phyloP scores from a whole-genome alignment of 2,797 vertebrate species.

The Brachymystax lenok region DNA sequence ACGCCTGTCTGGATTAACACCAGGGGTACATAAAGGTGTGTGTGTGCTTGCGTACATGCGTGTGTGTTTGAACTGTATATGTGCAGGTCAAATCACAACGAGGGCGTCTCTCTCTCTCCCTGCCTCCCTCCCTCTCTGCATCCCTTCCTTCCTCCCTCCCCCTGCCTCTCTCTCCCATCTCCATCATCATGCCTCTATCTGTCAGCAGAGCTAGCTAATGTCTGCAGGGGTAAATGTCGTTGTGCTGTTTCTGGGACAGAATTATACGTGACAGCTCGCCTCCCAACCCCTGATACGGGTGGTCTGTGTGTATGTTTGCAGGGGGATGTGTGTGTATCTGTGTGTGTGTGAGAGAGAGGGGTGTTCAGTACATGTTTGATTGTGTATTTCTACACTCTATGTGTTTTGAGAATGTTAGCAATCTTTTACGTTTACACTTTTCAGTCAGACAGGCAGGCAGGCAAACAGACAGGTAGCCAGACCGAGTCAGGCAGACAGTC shows the following conservation, averaged over 20 bases:
- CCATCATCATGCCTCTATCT: background rate
- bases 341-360: background rate
- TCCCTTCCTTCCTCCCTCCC: too few species aligned
- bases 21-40: background rate
- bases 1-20: background rate
- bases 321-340: background rate
- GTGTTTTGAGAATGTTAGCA: background rate
- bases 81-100: slow-evolving; percentile 28
- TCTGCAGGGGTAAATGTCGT: slow-evolving; percentile 8
- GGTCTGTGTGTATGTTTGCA: background rate
- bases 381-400: background rate
- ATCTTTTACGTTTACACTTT: background rate
- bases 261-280: background rate
- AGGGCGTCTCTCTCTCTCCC: slow-evolving; percentile 32
- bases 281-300: background rate
- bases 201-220: background rate
- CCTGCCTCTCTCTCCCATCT: background rate
- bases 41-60: background rate
- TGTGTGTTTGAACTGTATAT: background rate
- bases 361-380: background rate
- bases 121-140: background rate
- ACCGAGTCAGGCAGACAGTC: too few species aligned
- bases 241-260: slow-evolving; percentile 3
- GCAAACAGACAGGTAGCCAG: too few species aligned
- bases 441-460: background rate